Conservation (phyloP, 2,113 vertebrate species). For the Tachysurus fulvidraco region DNA sequence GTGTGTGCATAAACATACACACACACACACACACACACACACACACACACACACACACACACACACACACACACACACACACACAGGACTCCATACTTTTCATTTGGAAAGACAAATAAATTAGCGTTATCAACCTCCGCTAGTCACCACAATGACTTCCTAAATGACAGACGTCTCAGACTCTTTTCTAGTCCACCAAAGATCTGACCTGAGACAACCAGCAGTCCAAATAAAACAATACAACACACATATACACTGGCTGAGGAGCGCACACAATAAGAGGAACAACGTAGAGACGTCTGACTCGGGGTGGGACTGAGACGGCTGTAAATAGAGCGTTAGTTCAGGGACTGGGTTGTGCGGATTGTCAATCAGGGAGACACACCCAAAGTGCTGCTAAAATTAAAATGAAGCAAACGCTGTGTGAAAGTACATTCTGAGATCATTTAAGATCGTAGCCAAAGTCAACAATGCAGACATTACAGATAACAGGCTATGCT, state of each 20-base stretch:
- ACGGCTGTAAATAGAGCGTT: not conserved
- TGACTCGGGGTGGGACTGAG: not conserved
- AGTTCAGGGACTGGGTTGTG: not conserved
- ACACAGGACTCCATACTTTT: slow-evolving; percentile 10
- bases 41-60: slow-evolving; percentile 5
- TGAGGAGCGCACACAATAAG: not conserved
- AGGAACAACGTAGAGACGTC: slow-evolving; percentile 11
- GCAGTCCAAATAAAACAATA: not conserved
- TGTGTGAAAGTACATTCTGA: not conserved
- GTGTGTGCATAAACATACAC: slow-evolving; percentile 33
- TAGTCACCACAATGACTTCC: slow-evolving; percentile 26
- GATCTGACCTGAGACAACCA: slow-evolving; percentile 3
- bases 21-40: slow-evolving; percentile 11
- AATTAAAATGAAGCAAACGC: not conserved
- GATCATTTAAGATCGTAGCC: not conserved
- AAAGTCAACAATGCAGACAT: not conserved
- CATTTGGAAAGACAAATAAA: slow-evolving; percentile 44
- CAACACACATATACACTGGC: not conserved
- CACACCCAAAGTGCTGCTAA: slow-evolving; percentile 18
- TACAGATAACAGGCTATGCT: not conserved
- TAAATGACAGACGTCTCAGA: not conserved
- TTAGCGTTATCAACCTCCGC: slow-evolving; percentile 14
- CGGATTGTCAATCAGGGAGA: slow-evolving; percentile 33
- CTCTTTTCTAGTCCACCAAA: not conserved
- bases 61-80: slow-evolving; percentile 8